Conservation (phyloP, 2,888 invertebrate species). For the Pharmacophagus antenor region DNA sequence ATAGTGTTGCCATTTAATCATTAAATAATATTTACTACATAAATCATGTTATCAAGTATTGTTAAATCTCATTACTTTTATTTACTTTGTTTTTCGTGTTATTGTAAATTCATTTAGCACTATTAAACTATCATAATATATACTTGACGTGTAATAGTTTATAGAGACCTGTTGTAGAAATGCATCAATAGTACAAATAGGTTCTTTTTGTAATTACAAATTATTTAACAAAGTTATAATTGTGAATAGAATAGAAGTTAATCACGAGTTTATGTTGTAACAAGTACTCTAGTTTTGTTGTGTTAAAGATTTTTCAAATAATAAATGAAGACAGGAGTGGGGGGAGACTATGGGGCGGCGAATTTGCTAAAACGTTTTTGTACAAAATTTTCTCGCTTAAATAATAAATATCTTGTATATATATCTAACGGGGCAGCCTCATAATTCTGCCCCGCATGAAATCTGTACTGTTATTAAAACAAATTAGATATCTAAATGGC, state of each 20-base stretch:
- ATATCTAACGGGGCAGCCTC: neutral
- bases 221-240: neutral
- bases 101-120: neutral
- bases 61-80: neutral
- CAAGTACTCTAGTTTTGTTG: neutral
- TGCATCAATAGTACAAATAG: neutral
- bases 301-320: neutral
- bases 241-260: neutral
- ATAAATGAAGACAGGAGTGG: neutral
- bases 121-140: neutral
- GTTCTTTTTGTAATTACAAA: neutral
- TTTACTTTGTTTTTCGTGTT: constrained; percentile 2
- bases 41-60: neutral
- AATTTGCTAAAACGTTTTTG: neutral
- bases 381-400: constrained; percentile 4
- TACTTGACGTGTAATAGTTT: neutral
- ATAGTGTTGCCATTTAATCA: neutral
- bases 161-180: neutral
- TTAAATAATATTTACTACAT: neutral
- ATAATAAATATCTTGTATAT: constrained; percentile 2
- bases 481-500: neutral
- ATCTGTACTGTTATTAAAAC: constrained; percentile 3
- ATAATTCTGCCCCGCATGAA: neutral
- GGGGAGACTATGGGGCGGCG: neutral
- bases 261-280: neutral